Base-by-base conservation (phyloP, 2,888 invertebrate genomes). In the Stenoptilia bipunctidactyla region DNA sequence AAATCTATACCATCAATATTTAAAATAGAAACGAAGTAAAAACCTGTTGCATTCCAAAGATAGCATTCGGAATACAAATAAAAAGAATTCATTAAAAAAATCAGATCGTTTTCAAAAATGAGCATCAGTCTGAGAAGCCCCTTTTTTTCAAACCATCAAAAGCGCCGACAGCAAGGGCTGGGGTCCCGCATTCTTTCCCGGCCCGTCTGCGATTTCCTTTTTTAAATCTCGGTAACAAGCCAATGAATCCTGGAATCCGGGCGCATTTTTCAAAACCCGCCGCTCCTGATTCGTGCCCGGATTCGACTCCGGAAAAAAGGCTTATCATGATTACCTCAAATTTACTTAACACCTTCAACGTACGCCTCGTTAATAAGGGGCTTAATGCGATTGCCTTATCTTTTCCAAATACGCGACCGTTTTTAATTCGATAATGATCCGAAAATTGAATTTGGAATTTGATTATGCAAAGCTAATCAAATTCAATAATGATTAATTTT, bases 181-280 rank as follows among this genome's bases (percentile, higher is more conserved):
- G 54, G 55, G 47, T 48, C 48, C 50, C 61, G 59, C 76, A 79
- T 77, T 74, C 75, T 67, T 52, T 49, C 54, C 56, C 60, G 60
- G 60, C 62, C 63, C 67, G 63, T 61, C 38, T 14, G 14, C 13
- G 10, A 12, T 20, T 35, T 67, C 66, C 71, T 76, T 77, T 79
- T 77, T 80, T 65, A 75, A 83, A 82, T 72, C 76, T 70, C 68
- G 66, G 76, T 74, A 84, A 85, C 83, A 84, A 83, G 84, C 84
- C 84, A 84, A 84, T 85, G 83, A 79, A 82, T 77, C 79, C 79
- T 55, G 48, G 65, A 45, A 42, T 45, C 45, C 45, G 30, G 15
- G 40, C 67, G 66, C 75, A 72, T 83, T 84, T 80, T 79, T 79
- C 20, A 20, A 3, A 20, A 64, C 56, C 61, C 56, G 56, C 55